A percentile compares a stretch with the other conserved stretches of the same genome.
phyloP scores from a whole-genome alignment of 2,113 vertebrate genomes.

The Pristiophorus japonicus region DNA sequence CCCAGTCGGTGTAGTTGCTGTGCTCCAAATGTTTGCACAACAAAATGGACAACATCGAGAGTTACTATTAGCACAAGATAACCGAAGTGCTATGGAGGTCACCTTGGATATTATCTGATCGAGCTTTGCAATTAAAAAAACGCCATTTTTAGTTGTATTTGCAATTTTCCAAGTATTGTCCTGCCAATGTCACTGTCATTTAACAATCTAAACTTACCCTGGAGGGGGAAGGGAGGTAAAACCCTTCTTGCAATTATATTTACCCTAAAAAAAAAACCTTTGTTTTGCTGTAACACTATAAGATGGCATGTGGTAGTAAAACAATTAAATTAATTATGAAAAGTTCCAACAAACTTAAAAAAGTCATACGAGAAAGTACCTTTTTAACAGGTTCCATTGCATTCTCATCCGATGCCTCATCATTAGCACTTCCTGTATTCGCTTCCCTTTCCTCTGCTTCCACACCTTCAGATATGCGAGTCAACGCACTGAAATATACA shows the following conservation, averaged over 20 bases:
- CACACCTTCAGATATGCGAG: slow-evolving; percentile 30
- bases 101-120: neutral
- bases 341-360: neutral
- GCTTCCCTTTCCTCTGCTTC: neutral
- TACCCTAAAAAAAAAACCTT: neutral
- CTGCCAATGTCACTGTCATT: neutral
- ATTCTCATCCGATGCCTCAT: neutral
- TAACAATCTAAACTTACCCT: neutral
- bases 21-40: neutral
- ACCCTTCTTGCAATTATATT: neutral
- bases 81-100: neutral
- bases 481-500: neutral
- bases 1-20: neutral
- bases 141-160: neutral
- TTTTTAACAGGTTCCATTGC: neutral
- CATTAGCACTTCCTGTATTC: neutral
- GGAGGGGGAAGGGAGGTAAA: neutral
- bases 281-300: neutral
- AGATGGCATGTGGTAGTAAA: neutral
- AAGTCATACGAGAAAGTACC: neutral
- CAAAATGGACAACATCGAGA: neutral
- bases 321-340: neutral
- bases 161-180: neutral
- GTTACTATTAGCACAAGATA: neutral
- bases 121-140: neutral